phyloP scores from a whole-genome alignment of 2,113 vertebrate genomes.

The Siniperca knerii region DNA sequence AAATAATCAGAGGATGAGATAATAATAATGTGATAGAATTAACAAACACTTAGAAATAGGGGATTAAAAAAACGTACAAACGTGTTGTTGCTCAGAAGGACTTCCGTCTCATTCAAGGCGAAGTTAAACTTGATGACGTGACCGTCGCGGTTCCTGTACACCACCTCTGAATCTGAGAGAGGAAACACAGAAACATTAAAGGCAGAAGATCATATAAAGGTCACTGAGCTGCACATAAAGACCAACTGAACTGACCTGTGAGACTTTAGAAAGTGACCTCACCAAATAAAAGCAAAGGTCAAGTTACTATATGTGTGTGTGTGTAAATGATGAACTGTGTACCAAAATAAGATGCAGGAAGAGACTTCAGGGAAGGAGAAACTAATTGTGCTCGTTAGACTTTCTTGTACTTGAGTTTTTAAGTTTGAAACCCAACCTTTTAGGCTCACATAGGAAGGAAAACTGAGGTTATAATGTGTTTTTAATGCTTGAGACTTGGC shows the following conservation, averaged over 20 bases:
- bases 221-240: neutral
- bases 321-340: neutral
- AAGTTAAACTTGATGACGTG: slow-evolving; percentile 93
- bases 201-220: neutral
- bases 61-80: slow-evolving; percentile 85
- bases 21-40: neutral
- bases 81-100: slow-evolving; percentile 92
- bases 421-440: too few species aligned
- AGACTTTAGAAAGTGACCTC: neutral
- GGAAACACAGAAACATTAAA: neutral
- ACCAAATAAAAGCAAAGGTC: neutral
- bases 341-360: neutral
- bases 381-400: neutral
- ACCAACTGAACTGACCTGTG: neutral
- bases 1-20: neutral
- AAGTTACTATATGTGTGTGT: too few species aligned
- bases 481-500: too few species aligned
- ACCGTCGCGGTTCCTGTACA: slow-evolving; percentile 91
- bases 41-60: neutral
- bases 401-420: neutral
- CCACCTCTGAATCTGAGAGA: slow-evolving; percentile 89
- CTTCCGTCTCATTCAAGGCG: slow-evolving; percentile 88
- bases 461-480: neutral
- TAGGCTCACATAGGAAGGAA: neutral
- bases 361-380: neutral